Percentiles rank a stretch among this genome's conserved stretches.
These are phyloP conservation scores for Puffinus mauretanicus DNA, from an alignment of 2,113 vertebrate genomes.

Conservation along the genomic window DNA sequence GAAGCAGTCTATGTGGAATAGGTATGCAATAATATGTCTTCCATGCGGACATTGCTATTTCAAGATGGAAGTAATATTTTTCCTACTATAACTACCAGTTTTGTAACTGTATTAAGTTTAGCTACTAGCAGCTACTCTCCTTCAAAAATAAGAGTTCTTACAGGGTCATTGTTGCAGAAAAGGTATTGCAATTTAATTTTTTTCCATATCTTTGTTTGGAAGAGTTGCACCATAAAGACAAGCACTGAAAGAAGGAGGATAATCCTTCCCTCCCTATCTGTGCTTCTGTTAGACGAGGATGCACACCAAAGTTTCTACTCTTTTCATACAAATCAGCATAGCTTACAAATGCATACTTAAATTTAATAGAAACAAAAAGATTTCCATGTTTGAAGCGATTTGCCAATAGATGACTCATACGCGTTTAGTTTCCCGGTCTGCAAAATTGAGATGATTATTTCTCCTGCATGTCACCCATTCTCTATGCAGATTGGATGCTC, in stretches of 20 bases:
- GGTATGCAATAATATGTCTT: background rate
- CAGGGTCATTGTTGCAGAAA: background rate
- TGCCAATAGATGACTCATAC: background rate
- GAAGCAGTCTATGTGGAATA: background rate
- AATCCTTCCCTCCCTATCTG: background rate
- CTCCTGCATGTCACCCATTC: background rate
- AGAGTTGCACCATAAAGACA: background rate
- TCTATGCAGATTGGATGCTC: background rate
- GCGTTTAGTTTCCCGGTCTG: background rate
- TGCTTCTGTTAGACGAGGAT: background rate
- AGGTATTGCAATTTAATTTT: background rate
- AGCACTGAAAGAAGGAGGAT: background rate
- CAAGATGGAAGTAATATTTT: background rate
- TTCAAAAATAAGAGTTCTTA: background rate
- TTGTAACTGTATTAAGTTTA: background rate
- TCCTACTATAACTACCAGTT: background rate
- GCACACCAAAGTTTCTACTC: background rate
- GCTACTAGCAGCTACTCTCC: background rate
- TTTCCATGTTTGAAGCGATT: background rate
- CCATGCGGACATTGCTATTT: background rate
- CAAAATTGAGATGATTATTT: background rate
- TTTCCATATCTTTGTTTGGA: background rate
- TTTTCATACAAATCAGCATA: background rate
- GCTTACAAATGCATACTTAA: background rate
- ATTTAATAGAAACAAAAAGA: background rate